phyloP scores from a whole-genome alignment of 2,797 vertebrate genomes.

The Salarias fasciatus region DNA sequence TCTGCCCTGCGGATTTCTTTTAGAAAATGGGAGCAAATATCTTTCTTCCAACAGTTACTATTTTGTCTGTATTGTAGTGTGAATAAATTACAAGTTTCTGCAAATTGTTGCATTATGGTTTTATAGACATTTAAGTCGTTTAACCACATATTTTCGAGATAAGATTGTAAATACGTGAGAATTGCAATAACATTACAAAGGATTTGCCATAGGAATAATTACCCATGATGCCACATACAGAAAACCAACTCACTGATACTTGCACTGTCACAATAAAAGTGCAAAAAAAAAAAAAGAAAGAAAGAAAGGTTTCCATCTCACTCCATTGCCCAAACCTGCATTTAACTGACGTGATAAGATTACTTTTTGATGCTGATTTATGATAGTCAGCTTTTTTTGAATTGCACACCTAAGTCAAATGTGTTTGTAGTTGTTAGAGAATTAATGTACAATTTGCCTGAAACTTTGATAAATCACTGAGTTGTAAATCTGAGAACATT shows the following conservation, averaged over 20 bases:
- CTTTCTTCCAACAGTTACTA: too few species aligned
- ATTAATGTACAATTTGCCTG: constrained; percentile 12
- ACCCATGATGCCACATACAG: too few species aligned
- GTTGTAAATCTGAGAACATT: constrained; percentile 28
- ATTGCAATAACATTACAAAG: neutral
- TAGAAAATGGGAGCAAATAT: too few species aligned
- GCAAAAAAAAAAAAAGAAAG: neutral
- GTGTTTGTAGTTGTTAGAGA: constrained; percentile 25
- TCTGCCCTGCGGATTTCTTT: too few species aligned
- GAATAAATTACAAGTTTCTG: too few species aligned
- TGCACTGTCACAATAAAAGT: constrained; percentile 1
- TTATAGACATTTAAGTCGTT: too few species aligned
- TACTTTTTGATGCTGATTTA: constrained; percentile 24
- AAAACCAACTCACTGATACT: neutral
- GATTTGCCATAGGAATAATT: constrained; percentile 9
- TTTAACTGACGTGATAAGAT: constrained; percentile 5
- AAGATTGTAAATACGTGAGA: neutral
- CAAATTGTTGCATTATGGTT: too few species aligned
- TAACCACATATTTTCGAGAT: too few species aligned
- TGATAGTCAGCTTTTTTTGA: constrained; percentile 12
- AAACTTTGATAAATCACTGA: constrained; percentile 6
- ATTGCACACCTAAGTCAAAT: constrained; percentile 31
- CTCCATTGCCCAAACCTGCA: constrained; percentile 8
- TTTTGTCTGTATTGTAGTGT: too few species aligned
- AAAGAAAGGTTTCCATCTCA: constrained; percentile 1